A percentile compares a stretch with the other conserved stretches of the same genome.
phyloP scores from a whole-genome alignment of 2,888 invertebrate genomes.

The Drosophila lutescens region DNA sequence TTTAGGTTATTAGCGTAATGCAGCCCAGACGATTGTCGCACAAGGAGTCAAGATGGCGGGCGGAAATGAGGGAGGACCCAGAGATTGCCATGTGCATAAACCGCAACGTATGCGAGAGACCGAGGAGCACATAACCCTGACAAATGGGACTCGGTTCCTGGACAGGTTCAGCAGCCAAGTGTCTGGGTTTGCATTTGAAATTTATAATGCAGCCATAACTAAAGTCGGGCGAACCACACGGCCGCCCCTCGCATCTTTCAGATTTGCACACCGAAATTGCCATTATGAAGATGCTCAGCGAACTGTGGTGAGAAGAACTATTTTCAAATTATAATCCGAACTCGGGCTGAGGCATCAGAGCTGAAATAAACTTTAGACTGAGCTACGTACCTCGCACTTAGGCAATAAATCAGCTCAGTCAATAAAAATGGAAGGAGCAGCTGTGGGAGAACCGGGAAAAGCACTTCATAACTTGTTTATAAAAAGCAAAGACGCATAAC shows the following conservation, averaged over 20 bases:
- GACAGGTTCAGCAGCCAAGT: constrained; percentile 49
- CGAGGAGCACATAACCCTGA: constrained; percentile 66
- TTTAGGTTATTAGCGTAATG: constrained; percentile 78
- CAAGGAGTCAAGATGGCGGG: constrained; percentile 25
- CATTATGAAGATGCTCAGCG: constrained; percentile 67
- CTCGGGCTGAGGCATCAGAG: constrained; percentile 22
- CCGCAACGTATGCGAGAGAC: constrained; percentile 72
- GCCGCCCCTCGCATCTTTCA: constrained; percentile 13
- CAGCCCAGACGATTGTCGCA: constrained; percentile 70
- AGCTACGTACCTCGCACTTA: constrained; percentile 24
- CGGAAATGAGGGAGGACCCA: constrained; percentile 13
- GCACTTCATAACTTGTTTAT: constrained; percentile 61
- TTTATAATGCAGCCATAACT: constrained; percentile 77
- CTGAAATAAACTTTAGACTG: constrained; percentile 19
- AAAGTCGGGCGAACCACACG: constrained; percentile 26
- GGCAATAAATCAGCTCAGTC: constrained; percentile 28
- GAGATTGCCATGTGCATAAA: constrained; percentile 73
- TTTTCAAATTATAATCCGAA: constrained; percentile 42
- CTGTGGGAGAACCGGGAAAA: constrained; percentile 16
- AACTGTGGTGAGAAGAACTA: constrained; percentile 52
- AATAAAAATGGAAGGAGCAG: constrained; percentile 34
- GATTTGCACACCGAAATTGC: constrained; percentile 64
- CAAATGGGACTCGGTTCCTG: constrained; percentile 65
- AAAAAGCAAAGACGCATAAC: constrained; percentile 45
- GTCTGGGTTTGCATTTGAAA: constrained; percentile 73